Conservation (phyloP, 1,140 invertebrate genomes). For the Dendroctonus ponderosae region DNA sequence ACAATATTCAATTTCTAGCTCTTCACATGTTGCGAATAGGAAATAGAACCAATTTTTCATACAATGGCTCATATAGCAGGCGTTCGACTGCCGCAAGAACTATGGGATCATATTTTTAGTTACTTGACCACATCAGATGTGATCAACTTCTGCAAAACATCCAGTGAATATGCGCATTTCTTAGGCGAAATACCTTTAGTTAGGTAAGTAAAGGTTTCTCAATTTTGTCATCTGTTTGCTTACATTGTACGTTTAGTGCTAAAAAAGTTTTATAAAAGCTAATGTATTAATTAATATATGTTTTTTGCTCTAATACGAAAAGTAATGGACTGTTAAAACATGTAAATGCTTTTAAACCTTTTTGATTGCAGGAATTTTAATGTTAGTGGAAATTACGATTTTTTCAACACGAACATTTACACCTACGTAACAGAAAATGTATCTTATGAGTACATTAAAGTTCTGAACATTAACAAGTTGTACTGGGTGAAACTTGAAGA, state of each 20-base stretch:
- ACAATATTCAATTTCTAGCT: too few relatives aligned
- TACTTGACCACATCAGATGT: conserved; percentile 21
- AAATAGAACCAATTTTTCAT: too few relatives aligned
- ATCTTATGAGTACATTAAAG: conserved; percentile 20
- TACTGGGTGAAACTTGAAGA: conserved; percentile 32
- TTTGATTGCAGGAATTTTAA: conserved; percentile 23
- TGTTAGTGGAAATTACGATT: conserved; percentile 21
- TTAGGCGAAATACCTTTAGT: conserved; percentile 15
- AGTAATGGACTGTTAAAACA: background rate
- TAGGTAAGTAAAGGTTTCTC: conserved; percentile 8
- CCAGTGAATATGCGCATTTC: conserved; percentile 4
- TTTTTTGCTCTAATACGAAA: background rate
- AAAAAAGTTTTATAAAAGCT: too few relatives aligned
- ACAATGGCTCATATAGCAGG: conserved; percentile 1
- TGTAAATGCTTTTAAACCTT: background rate
- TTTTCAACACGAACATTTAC: conserved; percentile 9
- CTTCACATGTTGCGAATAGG: too few relatives aligned
- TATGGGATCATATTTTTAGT: conserved; percentile 22
- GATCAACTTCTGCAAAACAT: conserved; percentile 26
- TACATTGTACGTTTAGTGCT: too few relatives aligned
- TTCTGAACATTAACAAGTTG: conserved; percentile 34
- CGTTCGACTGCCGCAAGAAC: conserved; percentile 4
- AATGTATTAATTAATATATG: background rate
- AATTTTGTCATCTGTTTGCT: too few relatives aligned
- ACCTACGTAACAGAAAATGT: conserved; percentile 21